A percentile compares a stretch with the other conserved stretches of the same genome.
These are phyloP conservation scores for Sylvicapra grimmia DNA, from an alignment of 2,113 vertebrate species.

Conservation along the genomic window DNA sequence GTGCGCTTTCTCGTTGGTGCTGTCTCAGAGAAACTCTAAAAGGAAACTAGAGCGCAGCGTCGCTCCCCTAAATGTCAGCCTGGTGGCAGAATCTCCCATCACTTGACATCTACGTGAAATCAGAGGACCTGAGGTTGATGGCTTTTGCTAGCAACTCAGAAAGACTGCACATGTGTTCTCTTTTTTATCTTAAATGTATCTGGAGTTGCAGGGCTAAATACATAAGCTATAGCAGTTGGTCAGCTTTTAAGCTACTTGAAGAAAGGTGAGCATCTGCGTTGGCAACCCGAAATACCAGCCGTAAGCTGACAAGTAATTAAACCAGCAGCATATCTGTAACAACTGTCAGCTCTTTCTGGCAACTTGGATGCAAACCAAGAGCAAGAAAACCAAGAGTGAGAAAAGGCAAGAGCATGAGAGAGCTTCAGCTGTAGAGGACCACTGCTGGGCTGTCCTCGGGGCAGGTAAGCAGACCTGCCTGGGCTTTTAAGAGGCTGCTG, in stretches of 20 bases:
- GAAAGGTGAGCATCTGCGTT: constrained; percentile 94
- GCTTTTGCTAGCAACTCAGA: constrained; percentile 79
- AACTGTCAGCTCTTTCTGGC: constrained; percentile 98
- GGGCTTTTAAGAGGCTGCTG: constrained; percentile 90
- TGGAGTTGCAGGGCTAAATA: constrained; percentile 88
- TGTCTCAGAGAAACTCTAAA: constrained; percentile 21
- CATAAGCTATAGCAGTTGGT: constrained; percentile 92
- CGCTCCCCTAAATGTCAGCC: constrained; percentile 12
- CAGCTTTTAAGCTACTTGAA: constrained; percentile 95
- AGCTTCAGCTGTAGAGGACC: constrained; percentile 84
- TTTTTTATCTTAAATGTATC: constrained; percentile 88
- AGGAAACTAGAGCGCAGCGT: not conserved
- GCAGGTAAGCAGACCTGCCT: constrained; percentile 89
- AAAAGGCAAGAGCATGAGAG: not conserved
- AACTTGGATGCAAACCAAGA: constrained; percentile 94
- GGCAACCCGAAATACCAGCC: constrained; percentile 93
- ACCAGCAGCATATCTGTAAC: constrained; percentile 94
- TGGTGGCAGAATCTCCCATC: not conserved
- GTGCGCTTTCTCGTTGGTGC: not conserved
- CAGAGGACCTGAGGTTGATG: constrained; percentile 26
- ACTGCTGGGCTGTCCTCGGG: constrained; percentile 86
- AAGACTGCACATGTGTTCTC: constrained; percentile 78
- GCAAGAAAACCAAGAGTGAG: constrained; percentile 80
- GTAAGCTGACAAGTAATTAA: constrained; percentile 99
- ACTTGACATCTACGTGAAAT: constrained; percentile 15